Evolutionary conservation across 2,113 vertebrate genomes (phyloP).

Genomic region (Lophochroa leadbeateri): DNA sequence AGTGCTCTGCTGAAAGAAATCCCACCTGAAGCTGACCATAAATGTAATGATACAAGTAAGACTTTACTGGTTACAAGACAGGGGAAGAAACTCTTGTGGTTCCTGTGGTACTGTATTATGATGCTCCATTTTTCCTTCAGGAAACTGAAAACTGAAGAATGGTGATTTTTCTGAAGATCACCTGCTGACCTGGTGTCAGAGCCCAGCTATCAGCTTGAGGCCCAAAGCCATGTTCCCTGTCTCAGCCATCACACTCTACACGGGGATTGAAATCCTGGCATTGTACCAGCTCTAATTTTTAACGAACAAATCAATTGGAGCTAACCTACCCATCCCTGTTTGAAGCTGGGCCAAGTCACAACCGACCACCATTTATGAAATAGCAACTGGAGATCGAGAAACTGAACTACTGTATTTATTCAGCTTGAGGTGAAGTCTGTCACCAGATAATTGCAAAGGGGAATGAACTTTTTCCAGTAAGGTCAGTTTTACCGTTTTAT

Average conservation of each 20-base stretch:
- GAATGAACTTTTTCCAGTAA: slow-evolving; percentile 53
- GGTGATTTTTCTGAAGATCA: neutral
- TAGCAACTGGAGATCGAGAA: slow-evolving; percentile 24
- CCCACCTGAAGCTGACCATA: neutral
- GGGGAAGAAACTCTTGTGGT: neutral
- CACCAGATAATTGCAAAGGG: slow-evolving; percentile 55
- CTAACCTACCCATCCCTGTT: slow-evolving; percentile 14
- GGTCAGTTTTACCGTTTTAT: slow-evolving; percentile 23
- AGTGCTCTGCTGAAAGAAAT: neutral
- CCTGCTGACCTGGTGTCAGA: neutral
- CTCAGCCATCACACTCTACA: neutral
- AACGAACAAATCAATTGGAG: neutral
- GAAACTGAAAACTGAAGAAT: neutral
- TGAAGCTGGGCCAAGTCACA: slow-evolving; percentile 38
- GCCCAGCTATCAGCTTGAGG: neutral
- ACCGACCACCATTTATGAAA: slow-evolving; percentile 39
- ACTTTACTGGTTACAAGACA: neutral
- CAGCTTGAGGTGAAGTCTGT: slow-evolving; percentile 54
- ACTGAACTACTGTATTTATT: slow-evolving; percentile 58
- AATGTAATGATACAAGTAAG: neutral
- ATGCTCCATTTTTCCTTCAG: neutral
- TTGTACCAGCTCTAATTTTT: slow-evolving; percentile 23
- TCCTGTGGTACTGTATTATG: neutral
- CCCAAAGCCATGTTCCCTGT: neutral
- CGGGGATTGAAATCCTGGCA: neutral